Evolutionary conservation across 37 sponge, comb jelly and placozoan genomes (phyloP).

Genomic region (Ephydatia muelleri): DNA sequence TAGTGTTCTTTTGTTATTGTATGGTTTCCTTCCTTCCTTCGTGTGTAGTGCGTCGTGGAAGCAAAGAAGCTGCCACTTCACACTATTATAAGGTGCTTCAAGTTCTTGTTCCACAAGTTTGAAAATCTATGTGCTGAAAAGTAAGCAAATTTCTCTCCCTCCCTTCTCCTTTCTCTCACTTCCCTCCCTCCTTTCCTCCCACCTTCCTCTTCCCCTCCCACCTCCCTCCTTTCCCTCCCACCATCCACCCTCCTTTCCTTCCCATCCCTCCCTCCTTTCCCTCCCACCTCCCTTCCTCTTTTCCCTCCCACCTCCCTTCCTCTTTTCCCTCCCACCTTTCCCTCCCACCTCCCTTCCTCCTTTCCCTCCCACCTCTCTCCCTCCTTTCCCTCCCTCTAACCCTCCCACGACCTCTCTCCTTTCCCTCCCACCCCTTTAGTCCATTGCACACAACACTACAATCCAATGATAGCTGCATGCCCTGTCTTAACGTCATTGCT

Average conservation of each 20-base stretch:
- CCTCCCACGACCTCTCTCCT: too few species aligned
- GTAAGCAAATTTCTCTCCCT: not conserved
- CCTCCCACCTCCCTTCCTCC: too few species aligned
- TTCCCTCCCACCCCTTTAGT: too few species aligned
- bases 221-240: not conserved
- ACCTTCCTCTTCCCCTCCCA: not conserved
- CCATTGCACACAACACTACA: too few species aligned
- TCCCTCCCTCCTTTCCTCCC: not conserved
- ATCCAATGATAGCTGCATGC: too few species aligned
- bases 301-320: not conserved
- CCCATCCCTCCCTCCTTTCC: not conserved
- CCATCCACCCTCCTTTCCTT: not conserved
- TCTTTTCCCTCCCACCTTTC: not conserved
- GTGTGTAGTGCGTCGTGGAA: slow-evolving; percentile 62
- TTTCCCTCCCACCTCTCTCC: too few species aligned
- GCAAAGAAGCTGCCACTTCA: slow-evolving; percentile 87
- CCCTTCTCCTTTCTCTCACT: not conserved
- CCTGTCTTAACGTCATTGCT: too few species aligned
- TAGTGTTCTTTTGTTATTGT: not conserved
- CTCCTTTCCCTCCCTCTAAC: too few species aligned
- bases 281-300: not conserved
- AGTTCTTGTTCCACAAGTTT: slow-evolving; percentile 74
- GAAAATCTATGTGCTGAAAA: slow-evolving; percentile 86
- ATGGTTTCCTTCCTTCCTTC: not conserved
- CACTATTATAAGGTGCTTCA: slow-evolving; percentile 64